Conservation (phyloP, 1,140 invertebrate species). For the Diachasma alloeum region DNA sequence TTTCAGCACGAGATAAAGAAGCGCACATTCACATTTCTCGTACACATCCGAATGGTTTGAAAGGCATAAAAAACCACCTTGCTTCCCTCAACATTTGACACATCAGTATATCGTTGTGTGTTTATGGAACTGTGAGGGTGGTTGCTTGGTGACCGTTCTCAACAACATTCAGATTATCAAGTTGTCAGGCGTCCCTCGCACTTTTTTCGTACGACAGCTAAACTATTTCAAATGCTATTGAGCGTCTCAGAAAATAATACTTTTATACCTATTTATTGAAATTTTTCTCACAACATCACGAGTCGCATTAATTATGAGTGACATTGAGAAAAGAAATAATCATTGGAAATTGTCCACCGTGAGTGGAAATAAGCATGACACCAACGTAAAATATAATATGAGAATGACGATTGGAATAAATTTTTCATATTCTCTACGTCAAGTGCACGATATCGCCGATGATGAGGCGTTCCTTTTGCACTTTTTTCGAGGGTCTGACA, state of each 20-base stretch:
- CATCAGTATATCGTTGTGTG: conserved; percentile 50
- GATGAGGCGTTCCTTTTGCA: no score
- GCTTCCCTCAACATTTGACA: conserved; percentile 46
- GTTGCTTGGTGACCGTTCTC: conserved; percentile 42
- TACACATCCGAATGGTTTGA: conserved; percentile 37
- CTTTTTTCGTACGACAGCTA: no score
- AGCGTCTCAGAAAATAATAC: not conserved
- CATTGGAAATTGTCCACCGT: not conserved
- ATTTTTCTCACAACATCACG: conserved; percentile 1
- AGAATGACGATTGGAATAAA: no score
- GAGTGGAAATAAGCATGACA: not conserved
- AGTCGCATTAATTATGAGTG: no score
- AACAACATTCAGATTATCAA: not conserved
- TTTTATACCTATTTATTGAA: not conserved
- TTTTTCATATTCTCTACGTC: not conserved
- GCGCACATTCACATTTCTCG: conserved; percentile 45
- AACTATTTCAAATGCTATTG: no score
- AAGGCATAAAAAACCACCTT: conserved; percentile 32
- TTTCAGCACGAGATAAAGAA: not conserved
- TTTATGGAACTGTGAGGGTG: conserved; percentile 37
- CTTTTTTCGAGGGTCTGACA: no score
- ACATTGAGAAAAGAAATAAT: not conserved
- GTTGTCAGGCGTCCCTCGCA: not conserved
- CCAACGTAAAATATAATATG: not conserved
- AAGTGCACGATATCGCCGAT: not conserved